Conservation (phyloP, 1,140 invertebrate genomes). For the Zelostemma sp. region DNA sequence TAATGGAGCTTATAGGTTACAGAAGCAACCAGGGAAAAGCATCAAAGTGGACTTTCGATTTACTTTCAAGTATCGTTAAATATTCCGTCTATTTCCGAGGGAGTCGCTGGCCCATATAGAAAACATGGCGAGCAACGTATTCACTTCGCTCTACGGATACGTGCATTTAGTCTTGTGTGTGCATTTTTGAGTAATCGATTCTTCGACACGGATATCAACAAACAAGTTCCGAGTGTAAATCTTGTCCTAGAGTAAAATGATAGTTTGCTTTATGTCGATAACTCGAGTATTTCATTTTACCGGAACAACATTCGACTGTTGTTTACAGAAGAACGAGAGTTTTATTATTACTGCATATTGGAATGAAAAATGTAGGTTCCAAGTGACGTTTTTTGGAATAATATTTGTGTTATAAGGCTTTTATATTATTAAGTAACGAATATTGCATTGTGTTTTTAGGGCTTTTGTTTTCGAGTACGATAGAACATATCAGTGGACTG, state of each 20-base stretch:
- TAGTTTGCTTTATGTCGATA: neutral
- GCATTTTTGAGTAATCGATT: conserved; percentile 1
- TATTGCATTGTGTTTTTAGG: no score
- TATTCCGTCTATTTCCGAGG: conserved; percentile 22
- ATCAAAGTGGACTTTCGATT: conserved; percentile 18
- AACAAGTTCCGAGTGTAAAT: neutral
- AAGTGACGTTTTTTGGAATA: no score
- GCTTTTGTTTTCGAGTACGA: no score
- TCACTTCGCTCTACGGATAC: neutral
- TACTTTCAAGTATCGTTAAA: conserved; percentile 21
- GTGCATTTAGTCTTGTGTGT: neutral
- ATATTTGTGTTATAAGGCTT: no score
- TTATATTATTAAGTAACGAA: no score
- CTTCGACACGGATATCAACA: no score
- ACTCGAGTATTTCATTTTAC: neutral
- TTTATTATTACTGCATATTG: no score
- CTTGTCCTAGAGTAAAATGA: neutral
- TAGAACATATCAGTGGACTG: no score
- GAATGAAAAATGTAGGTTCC: no score
- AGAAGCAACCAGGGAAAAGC: conserved; percentile 15
- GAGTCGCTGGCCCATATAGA: conserved; percentile 2
- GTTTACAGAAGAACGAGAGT: neutral
- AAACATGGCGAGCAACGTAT: no score
- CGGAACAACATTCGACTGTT: neutral
- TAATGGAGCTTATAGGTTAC: conserved; percentile 40